phyloP scores from a whole-genome alignment of 2,113 vertebrate genomes.

The Perognathus longimembris region DNA sequence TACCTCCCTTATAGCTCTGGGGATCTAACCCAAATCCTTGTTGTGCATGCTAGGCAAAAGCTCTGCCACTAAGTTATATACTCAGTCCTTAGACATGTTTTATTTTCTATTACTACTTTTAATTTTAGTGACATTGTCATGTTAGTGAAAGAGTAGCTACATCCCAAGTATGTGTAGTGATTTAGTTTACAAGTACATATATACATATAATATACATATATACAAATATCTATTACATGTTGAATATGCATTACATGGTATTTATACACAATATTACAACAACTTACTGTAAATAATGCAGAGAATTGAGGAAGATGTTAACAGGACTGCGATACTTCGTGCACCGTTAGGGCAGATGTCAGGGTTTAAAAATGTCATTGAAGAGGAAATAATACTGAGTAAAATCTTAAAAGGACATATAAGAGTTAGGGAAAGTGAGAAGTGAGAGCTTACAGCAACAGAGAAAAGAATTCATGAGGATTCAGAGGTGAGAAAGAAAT shows the following conservation, averaged over 20 bases:
- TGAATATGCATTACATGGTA: neutral
- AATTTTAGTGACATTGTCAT: neutral
- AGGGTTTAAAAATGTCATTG: neutral
- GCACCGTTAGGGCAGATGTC: neutral
- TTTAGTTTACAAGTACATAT: conserved; percentile 18
- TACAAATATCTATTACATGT: neutral
- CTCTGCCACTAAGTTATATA: neutral
- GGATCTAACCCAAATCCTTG: neutral
- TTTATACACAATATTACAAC: neutral
- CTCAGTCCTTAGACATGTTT: neutral
- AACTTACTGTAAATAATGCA: neutral
- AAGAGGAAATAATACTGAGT: neutral
- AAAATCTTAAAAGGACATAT: neutral
- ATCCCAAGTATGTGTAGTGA: neutral
- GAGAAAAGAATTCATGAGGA: neutral
- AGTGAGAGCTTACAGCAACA: neutral
- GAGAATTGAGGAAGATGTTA: neutral
- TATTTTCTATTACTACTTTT: neutral
- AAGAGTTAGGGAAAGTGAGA: neutral
- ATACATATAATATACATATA: too few relatives aligned
- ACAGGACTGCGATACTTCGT: neutral
- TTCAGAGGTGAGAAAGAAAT: neutral
- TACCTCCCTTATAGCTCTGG: neutral
- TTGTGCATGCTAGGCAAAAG: neutral
- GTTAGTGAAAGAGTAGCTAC: neutral